These are phyloP conservation scores for Phaethornis superciliosus DNA, from an alignment of 2,113 vertebrate species.

Conservation along the genomic window DNA sequence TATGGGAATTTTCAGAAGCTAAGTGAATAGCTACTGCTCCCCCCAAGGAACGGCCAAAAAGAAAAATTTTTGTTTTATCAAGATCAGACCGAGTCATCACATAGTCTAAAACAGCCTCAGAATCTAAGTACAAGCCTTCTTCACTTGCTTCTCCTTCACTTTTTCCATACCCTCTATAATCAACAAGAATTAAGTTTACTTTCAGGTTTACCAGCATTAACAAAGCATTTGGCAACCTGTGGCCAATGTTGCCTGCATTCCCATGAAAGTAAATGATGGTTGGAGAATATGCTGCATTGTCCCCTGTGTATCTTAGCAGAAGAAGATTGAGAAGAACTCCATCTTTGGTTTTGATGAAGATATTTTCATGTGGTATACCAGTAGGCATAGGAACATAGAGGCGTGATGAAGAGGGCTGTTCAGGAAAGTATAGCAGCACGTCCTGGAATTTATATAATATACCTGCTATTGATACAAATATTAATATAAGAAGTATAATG, in stretches of 20 bases:
- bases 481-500: slow-evolving; percentile 87
- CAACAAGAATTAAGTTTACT: slow-evolving; percentile 92
- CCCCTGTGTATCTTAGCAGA: slow-evolving; percentile 92
- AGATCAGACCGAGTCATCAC: slow-evolving; percentile 95
- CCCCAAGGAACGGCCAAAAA: slow-evolving; percentile 97
- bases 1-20: slow-evolving; percentile 93
- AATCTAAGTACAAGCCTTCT: slow-evolving; percentile 92
- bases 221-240: slow-evolving; percentile 94
- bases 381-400: slow-evolving; percentile 97
- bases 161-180: slow-evolving; percentile 97
- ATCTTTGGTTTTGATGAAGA: slow-evolving; percentile 95
- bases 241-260: slow-evolving; percentile 96
- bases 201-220: slow-evolving; percentile 98
- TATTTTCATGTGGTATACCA: slow-evolving; percentile 94
- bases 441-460: slow-evolving; percentile 99
- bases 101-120: slow-evolving; percentile 94
- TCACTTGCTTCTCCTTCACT: slow-evolving; percentile 96
- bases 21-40: slow-evolving; percentile 94
- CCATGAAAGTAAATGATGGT: slow-evolving; percentile 98
- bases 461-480: slow-evolving; percentile 90
- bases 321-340: slow-evolving; percentile 95
- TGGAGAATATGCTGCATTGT: slow-evolving; percentile 83
- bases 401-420: slow-evolving; percentile 96
- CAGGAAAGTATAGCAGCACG: slow-evolving; percentile 96
- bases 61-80: slow-evolving; percentile 96